Evolutionary conservation across 1,140 invertebrate species (phyloP).

Genomic region (Pseudomyrmex gracilis): DNA sequence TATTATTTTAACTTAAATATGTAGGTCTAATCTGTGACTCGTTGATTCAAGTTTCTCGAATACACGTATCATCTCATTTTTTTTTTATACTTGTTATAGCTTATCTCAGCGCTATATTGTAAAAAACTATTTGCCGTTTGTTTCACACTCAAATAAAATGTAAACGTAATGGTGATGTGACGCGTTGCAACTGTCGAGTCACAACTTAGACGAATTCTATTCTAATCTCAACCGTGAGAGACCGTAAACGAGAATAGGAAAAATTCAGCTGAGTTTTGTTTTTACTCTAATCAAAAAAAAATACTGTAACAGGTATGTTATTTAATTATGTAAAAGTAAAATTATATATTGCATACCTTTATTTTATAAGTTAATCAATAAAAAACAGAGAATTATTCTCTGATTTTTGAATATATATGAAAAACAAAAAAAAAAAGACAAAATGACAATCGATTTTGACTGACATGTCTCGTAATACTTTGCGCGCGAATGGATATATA

Average conservation of each 20-base stretch:
- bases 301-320: conserved; percentile 84
- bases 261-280: conserved; percentile 68
- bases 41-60: not conserved
- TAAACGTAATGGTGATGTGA: conserved; percentile 18
- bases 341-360: conserved; percentile 81
- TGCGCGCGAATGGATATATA: not conserved
- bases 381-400: conserved; percentile 71
- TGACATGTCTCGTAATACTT: conserved; percentile 46
- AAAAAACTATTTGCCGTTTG: not conserved
- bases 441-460: conserved; percentile 23
- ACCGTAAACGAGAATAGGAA: conserved; percentile 24
- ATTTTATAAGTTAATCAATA: conserved; percentile 80
- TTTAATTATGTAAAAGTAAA: conserved; percentile 82
- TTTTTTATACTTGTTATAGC: not conserved
- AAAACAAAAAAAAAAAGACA: not conserved
- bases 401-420: conserved; percentile 38
- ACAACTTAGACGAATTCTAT: conserved; percentile 27
- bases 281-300: conserved; percentile 85
- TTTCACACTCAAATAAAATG: not conserved
- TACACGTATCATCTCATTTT: conserved; percentile 19
- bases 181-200: conserved; percentile 28
- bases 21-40: conserved; percentile 47
- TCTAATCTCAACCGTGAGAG: conserved; percentile 46
- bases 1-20: conserved; percentile 38
- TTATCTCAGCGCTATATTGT: conserved; percentile 6